A percentile compares a stretch with the other conserved stretches of the same genome.
phyloP scores from a whole-genome alignment of 2,113 vertebrate species.

The Brachyhypopomus gauderio region DNA sequence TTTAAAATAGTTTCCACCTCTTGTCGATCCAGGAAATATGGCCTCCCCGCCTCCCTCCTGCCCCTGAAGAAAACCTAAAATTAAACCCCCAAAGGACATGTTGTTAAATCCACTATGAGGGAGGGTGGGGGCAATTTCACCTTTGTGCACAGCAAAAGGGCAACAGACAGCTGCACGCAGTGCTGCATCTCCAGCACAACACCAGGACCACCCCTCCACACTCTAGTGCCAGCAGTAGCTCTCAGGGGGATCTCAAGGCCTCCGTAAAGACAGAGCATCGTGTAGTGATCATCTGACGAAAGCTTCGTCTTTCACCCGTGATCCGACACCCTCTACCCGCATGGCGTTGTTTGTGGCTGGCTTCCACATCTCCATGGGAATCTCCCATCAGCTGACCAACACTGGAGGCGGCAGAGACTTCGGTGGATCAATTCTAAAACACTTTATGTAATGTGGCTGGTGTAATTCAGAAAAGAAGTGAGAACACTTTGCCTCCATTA shows the following conservation, averaged over 20 bases:
- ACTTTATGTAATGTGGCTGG: background rate
- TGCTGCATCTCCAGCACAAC: background rate
- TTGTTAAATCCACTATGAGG: constrained; percentile 12
- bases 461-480: constrained; percentile 35
- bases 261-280: background rate
- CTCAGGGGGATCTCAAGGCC: background rate
- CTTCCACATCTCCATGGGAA: constrained; percentile 33
- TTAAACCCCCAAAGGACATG: constrained; percentile 27
- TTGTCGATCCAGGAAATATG: constrained; percentile 16
- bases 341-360: background rate
- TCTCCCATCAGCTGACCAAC: constrained; percentile 1
- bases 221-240: no score
- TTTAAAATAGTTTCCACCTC: constrained; percentile 36
- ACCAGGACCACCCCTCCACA: background rate
- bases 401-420: constrained; percentile 12
- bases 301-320: background rate
- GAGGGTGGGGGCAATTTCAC: background rate
- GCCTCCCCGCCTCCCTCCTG: background rate
- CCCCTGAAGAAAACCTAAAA: constrained; percentile 39
- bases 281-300: background rate
- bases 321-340: background rate
- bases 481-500: constrained; percentile 24
- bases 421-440: constrained; percentile 27
- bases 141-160: background rate
- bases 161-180: background rate